These are phyloP conservation scores for Merluccius polli DNA, from an alignment of 2,797 vertebrate genomes.

Conservation along the genomic window DNA sequence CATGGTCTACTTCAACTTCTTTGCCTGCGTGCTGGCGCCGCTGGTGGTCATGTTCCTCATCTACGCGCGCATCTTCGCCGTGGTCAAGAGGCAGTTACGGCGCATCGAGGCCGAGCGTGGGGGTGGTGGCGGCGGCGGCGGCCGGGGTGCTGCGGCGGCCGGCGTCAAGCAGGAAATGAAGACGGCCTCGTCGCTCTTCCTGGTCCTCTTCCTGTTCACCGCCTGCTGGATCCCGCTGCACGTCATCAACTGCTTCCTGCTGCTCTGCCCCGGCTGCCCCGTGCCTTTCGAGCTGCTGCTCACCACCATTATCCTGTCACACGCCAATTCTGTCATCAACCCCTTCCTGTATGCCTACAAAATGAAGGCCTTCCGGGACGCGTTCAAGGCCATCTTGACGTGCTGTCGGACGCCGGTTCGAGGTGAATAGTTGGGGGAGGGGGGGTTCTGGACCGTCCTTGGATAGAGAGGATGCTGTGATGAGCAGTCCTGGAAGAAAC, in stretches of 20 bases:
- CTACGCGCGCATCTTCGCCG: slow-evolving; percentile 69
- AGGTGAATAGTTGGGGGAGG: slow-evolving; percentile 25
- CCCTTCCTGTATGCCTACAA: slow-evolving; percentile 71
- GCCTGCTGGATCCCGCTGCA: slow-evolving; percentile 79
- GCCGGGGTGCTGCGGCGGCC: slow-evolving; percentile 37
- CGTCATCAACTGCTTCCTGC: slow-evolving; percentile 75
- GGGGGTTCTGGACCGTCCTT: background rate
- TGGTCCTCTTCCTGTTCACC: slow-evolving; percentile 77
- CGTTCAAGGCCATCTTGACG: slow-evolving; percentile 69
- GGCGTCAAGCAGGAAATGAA: slow-evolving; percentile 64
- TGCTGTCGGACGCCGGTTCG: slow-evolving; percentile 50
- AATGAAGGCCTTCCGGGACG: slow-evolving; percentile 73
- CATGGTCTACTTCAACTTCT: slow-evolving; percentile 73
- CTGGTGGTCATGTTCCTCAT: slow-evolving; percentile 74
- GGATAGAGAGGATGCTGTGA: background rate
- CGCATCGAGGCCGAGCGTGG: slow-evolving; percentile 54
- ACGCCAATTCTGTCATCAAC: slow-evolving; percentile 78
- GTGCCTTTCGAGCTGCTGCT: slow-evolving; percentile 70
- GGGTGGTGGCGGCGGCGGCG: slow-evolving; percentile 23
- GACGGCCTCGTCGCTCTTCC: slow-evolving; percentile 71
- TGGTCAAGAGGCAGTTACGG: slow-evolving; percentile 65
- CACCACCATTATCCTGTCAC: slow-evolving; percentile 74
- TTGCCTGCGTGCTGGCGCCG: slow-evolving; percentile 64
- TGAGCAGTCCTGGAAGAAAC: background rate
- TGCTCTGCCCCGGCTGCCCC: slow-evolving; percentile 63